Evolutionary conservation across 2,888 invertebrate species (phyloP).

Genomic region (Sphaeridia pumilis): DNA sequence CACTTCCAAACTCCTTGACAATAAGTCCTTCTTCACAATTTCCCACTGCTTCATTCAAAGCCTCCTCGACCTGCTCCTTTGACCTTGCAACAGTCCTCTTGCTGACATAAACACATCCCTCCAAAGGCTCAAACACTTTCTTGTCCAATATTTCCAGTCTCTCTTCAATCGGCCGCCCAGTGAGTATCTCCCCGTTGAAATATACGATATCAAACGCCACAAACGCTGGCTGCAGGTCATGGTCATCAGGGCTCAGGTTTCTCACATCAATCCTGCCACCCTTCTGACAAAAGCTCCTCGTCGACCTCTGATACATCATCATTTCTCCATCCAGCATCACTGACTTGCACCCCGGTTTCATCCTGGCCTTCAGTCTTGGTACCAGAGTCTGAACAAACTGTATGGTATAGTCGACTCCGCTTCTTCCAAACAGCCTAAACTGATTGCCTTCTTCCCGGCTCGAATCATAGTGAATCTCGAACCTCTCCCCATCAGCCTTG

Average conservation of each 20-base stretch:
- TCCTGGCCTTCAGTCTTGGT: constrained; percentile 52
- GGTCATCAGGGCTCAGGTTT: constrained; percentile 52
- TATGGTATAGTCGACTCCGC: constrained; percentile 56
- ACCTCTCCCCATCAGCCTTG: constrained; percentile 35
- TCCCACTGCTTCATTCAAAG: constrained; percentile 69
- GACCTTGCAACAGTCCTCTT: constrained; percentile 18
- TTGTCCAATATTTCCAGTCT: constrained; percentile 51
- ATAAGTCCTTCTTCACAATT: constrained; percentile 82
- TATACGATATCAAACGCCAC: constrained; percentile 76
- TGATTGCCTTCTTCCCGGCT: not conserved
- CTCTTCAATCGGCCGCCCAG: constrained; percentile 56
- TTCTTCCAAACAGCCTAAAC: constrained; percentile 40
- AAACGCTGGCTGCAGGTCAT: constrained; percentile 64
- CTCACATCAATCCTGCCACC: constrained; percentile 80
- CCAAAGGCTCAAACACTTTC: constrained; percentile 50
- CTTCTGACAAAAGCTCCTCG: constrained; percentile 56
- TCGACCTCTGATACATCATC: constrained; percentile 71
- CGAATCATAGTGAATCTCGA: constrained; percentile 33
- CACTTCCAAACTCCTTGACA: constrained; percentile 63
- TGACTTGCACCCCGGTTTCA: constrained; percentile 44
- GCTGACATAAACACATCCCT: constrained; percentile 51
- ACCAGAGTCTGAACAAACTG: constrained; percentile 59
- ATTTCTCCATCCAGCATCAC: constrained; percentile 90
- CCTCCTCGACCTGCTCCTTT: constrained; percentile 55
- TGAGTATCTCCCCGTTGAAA: constrained; percentile 60